Percentiles rank a stretch among this genome's conserved stretches.
phyloP scores from a whole-genome alignment of 2,797 vertebrate genomes.

The Phoebastria nigripes region DNA sequence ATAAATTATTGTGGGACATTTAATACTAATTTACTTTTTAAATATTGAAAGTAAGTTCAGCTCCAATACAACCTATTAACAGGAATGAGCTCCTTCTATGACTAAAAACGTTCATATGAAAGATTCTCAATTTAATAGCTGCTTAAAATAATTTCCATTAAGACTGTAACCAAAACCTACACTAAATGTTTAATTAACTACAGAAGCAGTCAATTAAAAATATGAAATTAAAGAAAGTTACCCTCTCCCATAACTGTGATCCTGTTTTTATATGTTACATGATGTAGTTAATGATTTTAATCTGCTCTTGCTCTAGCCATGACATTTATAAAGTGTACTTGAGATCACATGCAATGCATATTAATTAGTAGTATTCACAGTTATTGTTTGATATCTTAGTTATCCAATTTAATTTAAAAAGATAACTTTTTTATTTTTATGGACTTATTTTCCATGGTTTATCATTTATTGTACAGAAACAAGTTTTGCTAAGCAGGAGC shows the following conservation, averaged over 20 bases:
- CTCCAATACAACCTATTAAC: background rate
- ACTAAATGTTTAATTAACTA: constrained; percentile 68
- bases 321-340: constrained; percentile 58
- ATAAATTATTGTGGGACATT: background rate
- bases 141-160: constrained; percentile 59
- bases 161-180: constrained; percentile 34
- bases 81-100: background rate
- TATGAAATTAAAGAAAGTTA: constrained; percentile 63
- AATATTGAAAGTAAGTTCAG: background rate
- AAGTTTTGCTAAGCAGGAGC: background rate
- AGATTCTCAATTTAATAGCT: constrained; percentile 32
- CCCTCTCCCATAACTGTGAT: constrained; percentile 14
- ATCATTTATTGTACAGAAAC: background rate
- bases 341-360: background rate
- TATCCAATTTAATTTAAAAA: background rate
- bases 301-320: constrained; percentile 7
- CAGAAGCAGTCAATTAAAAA: constrained; percentile 64
- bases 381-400: background rate
- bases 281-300: constrained; percentile 51
- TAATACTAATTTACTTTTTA: constrained; percentile 1
- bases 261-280: constrained; percentile 36
- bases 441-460: background rate
- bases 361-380: constrained; percentile 18
- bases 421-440: background rate
- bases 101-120: constrained; percentile 6